Base-by-base conservation (phyloP, 2,113 vertebrate genomes). In the Chaetorhynchus papuensis region DNA sequence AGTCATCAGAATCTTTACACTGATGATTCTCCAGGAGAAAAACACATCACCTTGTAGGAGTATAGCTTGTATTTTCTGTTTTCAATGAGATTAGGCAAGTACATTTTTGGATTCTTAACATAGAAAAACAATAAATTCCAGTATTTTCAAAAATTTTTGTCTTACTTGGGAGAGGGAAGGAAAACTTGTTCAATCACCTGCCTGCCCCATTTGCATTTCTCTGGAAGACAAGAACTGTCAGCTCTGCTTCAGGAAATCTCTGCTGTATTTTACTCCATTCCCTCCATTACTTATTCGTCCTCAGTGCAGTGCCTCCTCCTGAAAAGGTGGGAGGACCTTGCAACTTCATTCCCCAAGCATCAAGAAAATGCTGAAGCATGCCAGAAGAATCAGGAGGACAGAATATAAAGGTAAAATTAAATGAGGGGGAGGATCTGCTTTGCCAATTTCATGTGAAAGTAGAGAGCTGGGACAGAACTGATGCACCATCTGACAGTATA, bases 331-430 rank as follows among this genome's bases (percentile, higher is more conserved):
- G 68, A 86, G 64, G 41, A 94, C 31, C 44, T 72, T 37, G 57
- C 45, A 77, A 13, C 65, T 93, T 78, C 54, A 42, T 17, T 78
- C 15, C 16, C 3, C 30, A 66, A 30, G 21, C 41, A 83, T 75
- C n/a, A 82, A 42, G 64, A 84, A 87, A 81, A 82, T 75, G 33
- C 17, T 75, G 42, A 81, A 89, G 18, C 31, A 42, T 41, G 74
- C 10, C 68, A 94, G 72, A 77, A 74, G 45, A 24, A 89, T 20
- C 35, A 74, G 69, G 8, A 87, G 19, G 37, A 75, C 8, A 52
- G 79, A 79, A 95, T 23, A 63, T 8, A 42, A 87, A 91, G 69
- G 50, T 75, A 91, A 91, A 93, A 93, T 84, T 74, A 94, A 90
- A 77, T 39, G 60, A 87, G 35, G 30, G 4, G 96, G 91, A 75